These are phyloP conservation scores for Cheilosia impressa DNA, from an alignment of 2,888 invertebrate genomes.

Conservation along the genomic window DNA sequence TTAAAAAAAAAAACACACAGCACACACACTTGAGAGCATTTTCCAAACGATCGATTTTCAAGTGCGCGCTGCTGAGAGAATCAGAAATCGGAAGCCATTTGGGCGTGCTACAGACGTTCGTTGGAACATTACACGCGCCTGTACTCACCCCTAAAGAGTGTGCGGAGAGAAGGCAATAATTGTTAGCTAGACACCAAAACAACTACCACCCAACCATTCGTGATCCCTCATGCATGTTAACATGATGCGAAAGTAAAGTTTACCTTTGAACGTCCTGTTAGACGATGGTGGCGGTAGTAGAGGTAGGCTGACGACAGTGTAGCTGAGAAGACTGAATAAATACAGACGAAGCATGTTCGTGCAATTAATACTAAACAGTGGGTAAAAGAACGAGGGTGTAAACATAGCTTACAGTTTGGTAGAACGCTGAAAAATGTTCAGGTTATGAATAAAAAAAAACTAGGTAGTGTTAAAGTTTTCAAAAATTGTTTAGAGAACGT, in stretches of 20 bases:
- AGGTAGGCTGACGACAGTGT: slow-evolving; percentile 6
- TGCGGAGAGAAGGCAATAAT: slow-evolving; percentile 1
- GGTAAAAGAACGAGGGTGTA: too few relatives aligned
- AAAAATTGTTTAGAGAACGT: too few relatives aligned
- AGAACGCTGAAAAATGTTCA: too few relatives aligned
- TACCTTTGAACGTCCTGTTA: slow-evolving; percentile 38
- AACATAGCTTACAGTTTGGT: too few relatives aligned
- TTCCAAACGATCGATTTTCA: slow-evolving; percentile 57
- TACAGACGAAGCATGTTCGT: too few relatives aligned
- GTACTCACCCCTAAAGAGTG: not conserved
- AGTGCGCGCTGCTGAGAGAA: slow-evolving; percentile 45
- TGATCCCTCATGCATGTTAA: slow-evolving; percentile 33
- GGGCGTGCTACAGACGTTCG: slow-evolving; percentile 26
- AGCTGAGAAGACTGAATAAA: not conserved
- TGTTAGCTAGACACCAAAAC: slow-evolving; percentile 27
- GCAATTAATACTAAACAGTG: too few relatives aligned
- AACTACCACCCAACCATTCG: slow-evolving; percentile 17
- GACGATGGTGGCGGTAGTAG: not conserved
- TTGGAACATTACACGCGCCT: slow-evolving; percentile 12
- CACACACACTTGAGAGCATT: slow-evolving; percentile 47
- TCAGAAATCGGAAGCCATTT: slow-evolving; percentile 36
- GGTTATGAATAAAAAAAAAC: too few relatives aligned
- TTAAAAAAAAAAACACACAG: not conserved
- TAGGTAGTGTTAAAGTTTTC: too few relatives aligned
- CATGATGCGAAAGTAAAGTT: slow-evolving; percentile 56